Evolutionary conservation across 2,797 vertebrate species (phyloP).

Genomic region (Myotis planiceps): DNA sequence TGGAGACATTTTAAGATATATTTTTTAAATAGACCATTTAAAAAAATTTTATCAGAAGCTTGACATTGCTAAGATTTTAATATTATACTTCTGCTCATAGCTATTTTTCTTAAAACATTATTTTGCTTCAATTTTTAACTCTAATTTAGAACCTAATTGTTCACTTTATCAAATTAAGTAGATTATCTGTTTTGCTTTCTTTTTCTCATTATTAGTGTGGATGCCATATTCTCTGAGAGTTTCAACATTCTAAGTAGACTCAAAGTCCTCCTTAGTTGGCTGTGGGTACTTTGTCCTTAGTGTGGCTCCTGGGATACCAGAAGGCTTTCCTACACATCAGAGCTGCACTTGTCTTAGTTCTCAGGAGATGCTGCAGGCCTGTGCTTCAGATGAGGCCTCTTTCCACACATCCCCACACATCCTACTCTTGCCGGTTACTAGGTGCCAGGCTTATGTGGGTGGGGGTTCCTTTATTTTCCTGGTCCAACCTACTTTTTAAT

Average conservation of each 20-base stretch:
- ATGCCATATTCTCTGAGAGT: background rate
- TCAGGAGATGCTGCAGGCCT: background rate
- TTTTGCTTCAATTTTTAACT: background rate
- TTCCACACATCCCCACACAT: background rate
- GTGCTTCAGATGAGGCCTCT: rapidly evolving
- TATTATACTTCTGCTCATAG: background rate
- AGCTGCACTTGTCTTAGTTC: background rate
- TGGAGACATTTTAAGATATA: background rate
- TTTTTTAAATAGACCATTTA: background rate
- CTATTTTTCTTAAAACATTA: background rate
- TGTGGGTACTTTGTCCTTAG: background rate
- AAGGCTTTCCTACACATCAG: background rate
- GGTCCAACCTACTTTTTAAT: background rate
- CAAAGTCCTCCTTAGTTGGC: background rate
- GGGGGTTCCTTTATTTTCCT: background rate
- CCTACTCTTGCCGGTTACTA: background rate
- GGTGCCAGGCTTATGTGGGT: background rate
- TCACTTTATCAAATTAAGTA: background rate
- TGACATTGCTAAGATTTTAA: background rate
- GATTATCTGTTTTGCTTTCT: background rate
- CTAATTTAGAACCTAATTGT: background rate
- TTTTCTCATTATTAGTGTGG: background rate
- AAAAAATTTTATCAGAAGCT: background rate
- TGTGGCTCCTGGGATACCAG: background rate
- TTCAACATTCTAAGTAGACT: background rate